Evolutionary conservation across 2,113 vertebrate genomes (phyloP).

Genomic region (Charina bottae): DNA sequence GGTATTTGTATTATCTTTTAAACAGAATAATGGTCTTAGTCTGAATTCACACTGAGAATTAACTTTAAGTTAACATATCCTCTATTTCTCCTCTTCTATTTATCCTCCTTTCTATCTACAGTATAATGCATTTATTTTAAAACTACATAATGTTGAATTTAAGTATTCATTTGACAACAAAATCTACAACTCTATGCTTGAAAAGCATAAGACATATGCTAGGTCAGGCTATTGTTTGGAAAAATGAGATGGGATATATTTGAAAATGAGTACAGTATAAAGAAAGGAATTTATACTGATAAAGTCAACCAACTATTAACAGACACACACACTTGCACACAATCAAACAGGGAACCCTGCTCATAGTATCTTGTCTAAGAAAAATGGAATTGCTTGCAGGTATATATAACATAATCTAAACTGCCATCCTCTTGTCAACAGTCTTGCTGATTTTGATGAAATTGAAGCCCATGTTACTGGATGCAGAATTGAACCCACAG

Average conservation of each 20-base stretch:
- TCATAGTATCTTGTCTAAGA: background rate
- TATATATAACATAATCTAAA: background rate
- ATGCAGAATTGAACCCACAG: background rate
- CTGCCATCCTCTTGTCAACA: background rate
- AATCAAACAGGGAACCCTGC: background rate
- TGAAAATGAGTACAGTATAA: no score
- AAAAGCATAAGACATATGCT: background rate
- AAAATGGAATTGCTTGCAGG: background rate
- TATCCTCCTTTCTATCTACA: constrained; percentile 5
- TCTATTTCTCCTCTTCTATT: background rate
- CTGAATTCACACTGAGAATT: background rate
- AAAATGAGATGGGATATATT: no score
- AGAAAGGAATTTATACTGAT: no score
- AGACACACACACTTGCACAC: no score
- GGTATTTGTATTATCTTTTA: fast-evolving
- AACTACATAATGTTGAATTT: background rate
- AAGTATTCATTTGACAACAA: background rate
- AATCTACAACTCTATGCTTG: background rate
- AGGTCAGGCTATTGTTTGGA: background rate
- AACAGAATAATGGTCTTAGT: background rate
- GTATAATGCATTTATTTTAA: background rate
- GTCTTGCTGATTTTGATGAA: background rate
- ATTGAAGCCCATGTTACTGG: background rate
- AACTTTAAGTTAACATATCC: background rate
- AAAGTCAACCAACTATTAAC: no score